Evolutionary conservation across 2,113 vertebrate species (phyloP), one percentile per base, ranked within the genome.

Genomic region (Stigmatopora nigra): DNA sequence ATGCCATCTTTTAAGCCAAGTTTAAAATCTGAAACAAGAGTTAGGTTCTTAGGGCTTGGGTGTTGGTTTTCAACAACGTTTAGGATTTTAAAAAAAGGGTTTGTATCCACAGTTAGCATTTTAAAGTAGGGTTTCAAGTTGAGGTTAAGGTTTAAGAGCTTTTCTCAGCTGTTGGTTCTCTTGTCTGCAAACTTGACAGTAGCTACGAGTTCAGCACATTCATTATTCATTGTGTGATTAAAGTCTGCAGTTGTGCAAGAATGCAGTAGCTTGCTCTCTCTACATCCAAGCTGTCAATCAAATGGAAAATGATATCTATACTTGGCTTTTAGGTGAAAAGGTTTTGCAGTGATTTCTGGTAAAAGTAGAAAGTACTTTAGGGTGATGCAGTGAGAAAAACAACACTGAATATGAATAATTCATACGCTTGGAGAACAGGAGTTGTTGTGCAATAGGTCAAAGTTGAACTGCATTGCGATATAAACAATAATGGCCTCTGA

Each of bases 321-420:
- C 5, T 41, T 41, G 38, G 38, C 14, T 13, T 14, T 11, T 14
- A 14, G 52, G 5, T 46, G 44, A 22, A 53, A 53, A 53, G 19
- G 52, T 55, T 25, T 55, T 25, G 20, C 22, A 14, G 52, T 20
- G n/a, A 65, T 81, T 81, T 82, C 79, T 68, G 83, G 77, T 82
- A 78, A 19, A 52, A 52, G 49, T 13, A 85, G 71, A 64, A 86
- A 81, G 81, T 83, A 84, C 87, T 86, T 72, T 84, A 78, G 82
- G 85, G 88, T 87, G 87, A 83, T 86, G 83, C 85, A 89, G 88
- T 89, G 84, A 89, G 83, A 82, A 88, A 88, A 89, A 89, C 87
- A 89, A 88, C 86, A 88, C 82, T 89, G 25, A 31, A 31, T 31
- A 86, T 90, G 84, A 90, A 89, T 89, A 89, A 90, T 88, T 89